Evolutionary conservation across 2,888 invertebrate genomes (phyloP), one percentile per base, ranked within the genome.

Genomic region (Nezara viridula): DNA sequence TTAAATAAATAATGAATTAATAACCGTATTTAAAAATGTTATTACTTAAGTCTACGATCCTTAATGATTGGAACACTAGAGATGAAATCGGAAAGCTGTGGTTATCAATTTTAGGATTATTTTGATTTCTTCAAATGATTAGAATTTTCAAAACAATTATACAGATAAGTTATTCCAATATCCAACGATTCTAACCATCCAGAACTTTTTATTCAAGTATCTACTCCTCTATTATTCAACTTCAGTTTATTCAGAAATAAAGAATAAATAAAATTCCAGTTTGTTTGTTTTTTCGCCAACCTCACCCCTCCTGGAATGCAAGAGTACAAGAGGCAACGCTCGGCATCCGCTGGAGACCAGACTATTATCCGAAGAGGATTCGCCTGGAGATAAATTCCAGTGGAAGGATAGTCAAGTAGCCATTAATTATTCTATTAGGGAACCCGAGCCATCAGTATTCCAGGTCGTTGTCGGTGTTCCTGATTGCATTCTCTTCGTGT

Each of bases 351-450:
- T 6, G 66, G 32, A 73, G 66, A 19, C 37, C 6, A 73, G 66
- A 73, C 6, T 37, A 73, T 73, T 73, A 73, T 12, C 77, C 44
- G 24, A n/a, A 44, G 40, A n/a, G 81, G 44, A 44, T 47, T 40
- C 24, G 32, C 81, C 14, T 44, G 7, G 2, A 47, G 81, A 81
- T 44, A 44, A 44, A 81, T 81, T 81, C 81, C 81, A 44, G 66
- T 9, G 32, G 37, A 81, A 81, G 81, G 44, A n/a, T 47, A 81
- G 81, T 3, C 81, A 81, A 47, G 81, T 47, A 81, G 81, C 81
- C 81, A 81, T 81, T 81, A 81, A 81, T 81, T 81, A 81, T 81
- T 81, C 81, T 81, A 81, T 81, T 81, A 81, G 81, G 81, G 44
- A 81, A 81, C 44, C 24, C 7, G 44, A n/a, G 44, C 24, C 81